Base-by-base conservation (phyloP, 2,797 vertebrate genomes). In the Chanos chanos region DNA sequence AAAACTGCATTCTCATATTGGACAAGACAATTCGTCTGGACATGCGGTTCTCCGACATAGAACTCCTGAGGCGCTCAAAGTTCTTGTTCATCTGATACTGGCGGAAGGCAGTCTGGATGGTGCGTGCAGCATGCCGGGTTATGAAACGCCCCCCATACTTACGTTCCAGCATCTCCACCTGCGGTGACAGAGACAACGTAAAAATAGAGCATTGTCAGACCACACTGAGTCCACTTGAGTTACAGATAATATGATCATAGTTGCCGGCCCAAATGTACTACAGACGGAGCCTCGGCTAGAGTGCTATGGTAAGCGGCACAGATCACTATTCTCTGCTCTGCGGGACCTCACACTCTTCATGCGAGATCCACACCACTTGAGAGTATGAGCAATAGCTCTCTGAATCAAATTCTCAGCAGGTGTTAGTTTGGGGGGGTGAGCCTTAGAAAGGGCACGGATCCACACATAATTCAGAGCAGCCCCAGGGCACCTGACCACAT, bases 21-120 rank as follows among this genome's bases (percentile, higher is more conserved):
- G 95, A 97, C 64, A 97, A 86, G 70, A 97, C 95, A 7, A 98
- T 99, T 45, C 95, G 92, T 73, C 95, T 90, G 36, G 96, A 99
- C 95, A 98, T 97, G 71, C 94, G 95, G 85, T 94, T 98, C 83
- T 99, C 96, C 0, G 96, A 98, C 96, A 98, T 97, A 88, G 94
- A 99, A 89, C 95, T 98, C 77, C 96, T 84, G 31, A 98, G 92
- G 33, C 96, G 92, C 84, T 97, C 95, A 59, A 98, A 97, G 79
- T 99, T 98, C 78, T 98, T 98, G 90, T 98, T 98, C 96, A 98
- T 99, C 89, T 99, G 96, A 89, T 99, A 99, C 83, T 99, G 96
- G 70, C 96, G 95, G 77, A 98, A 98, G 44, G 96, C 96, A 4
- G 96, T 96, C 73, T 99, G 96, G 77, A 99, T 99, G 64, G 96